Evolutionary conservation across 2,113 vertebrate genomes (phyloP).

Genomic region (Actenoides lindsayi): DNA sequence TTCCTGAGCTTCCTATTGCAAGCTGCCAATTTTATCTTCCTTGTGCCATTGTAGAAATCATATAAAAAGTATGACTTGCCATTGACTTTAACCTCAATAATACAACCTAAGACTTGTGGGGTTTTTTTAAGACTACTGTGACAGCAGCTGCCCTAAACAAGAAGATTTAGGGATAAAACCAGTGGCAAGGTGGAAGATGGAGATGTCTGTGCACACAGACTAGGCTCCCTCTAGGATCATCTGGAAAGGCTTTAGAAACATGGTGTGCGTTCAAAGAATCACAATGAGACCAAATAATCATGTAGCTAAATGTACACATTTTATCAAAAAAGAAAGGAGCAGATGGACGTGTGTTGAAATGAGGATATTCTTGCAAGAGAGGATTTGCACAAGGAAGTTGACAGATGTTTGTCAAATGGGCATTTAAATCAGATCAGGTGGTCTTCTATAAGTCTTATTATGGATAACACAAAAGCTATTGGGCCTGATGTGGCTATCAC

Average conservation of each 20-base stretch:
- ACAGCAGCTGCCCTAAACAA: neutral
- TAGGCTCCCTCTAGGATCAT: neutral
- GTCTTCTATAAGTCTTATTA: neutral
- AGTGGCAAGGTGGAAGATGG: neutral
- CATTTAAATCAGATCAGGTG: neutral
- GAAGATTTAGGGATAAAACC: neutral
- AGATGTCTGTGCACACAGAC: neutral
- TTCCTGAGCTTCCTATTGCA: neutral
- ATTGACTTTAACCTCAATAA: neutral
- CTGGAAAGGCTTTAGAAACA: neutral
- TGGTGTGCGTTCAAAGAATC: neutral
- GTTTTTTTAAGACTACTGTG: neutral
- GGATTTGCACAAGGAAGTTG: neutral
- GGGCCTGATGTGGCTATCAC: neutral
- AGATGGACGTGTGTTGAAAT: neutral
- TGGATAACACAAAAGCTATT: neutral
- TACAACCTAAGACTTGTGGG: neutral
- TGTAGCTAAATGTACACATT: neutral
- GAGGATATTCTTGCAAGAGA: neutral
- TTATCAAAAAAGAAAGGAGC: neutral
- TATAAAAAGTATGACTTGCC: neutral
- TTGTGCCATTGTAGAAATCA: neutral
- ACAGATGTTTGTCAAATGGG: neutral
- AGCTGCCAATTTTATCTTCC: neutral
- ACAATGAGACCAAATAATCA: neutral